Evolutionary conservation across 2,797 vertebrate species (phyloP), one percentile per base, ranked within the genome.

Genomic region (Hypotaenidia philippensis): DNA sequence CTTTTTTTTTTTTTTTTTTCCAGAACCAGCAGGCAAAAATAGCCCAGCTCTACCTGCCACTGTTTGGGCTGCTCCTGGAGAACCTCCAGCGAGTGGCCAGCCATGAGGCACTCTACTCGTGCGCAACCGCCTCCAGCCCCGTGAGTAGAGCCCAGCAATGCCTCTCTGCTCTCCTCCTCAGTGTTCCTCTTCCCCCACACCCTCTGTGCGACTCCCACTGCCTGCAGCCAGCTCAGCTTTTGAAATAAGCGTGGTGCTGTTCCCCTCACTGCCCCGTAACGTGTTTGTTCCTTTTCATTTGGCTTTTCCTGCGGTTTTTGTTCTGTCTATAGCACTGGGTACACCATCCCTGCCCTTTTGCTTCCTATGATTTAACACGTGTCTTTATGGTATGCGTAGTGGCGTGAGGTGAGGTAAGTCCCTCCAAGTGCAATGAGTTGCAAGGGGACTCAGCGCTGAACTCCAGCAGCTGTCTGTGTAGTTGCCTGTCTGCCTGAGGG

Each of bases 11-110:
- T 90, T 97, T 96, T 91, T 41, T 41, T 45, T 45, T 21, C 44
- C 97, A 99, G 99, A 99, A 99, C 96, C 99, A 99, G 53, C 99
- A 99, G 97, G 99, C 99, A 64, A 98, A 99, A 94, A 99, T 99
- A 76, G 99, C 99, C 89, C 97, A 99, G 79, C 98, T 99, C 45
- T 99, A 99, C 97, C 98, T 99, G 79, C 99, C 99, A 0, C 97
- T 99, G 18, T 97, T 99, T 0, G 99, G 99, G 94, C 97, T 99
- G 92, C 98, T 99, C 40, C 98, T 99, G 97, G 99, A 99, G 96
- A 99, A 99, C 95, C 94, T 99, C 89, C 98, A 98, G 95, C 98
- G 99, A 29, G 97, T 99, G 82, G 98, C 98, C 17, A 75, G 97
- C 38, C 97, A 56, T 1, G 98, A 98, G 64, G 96, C 96, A 0